Base-by-base conservation (phyloP, 2,888 invertebrate species). In the Hemithea aestivaria region DNA sequence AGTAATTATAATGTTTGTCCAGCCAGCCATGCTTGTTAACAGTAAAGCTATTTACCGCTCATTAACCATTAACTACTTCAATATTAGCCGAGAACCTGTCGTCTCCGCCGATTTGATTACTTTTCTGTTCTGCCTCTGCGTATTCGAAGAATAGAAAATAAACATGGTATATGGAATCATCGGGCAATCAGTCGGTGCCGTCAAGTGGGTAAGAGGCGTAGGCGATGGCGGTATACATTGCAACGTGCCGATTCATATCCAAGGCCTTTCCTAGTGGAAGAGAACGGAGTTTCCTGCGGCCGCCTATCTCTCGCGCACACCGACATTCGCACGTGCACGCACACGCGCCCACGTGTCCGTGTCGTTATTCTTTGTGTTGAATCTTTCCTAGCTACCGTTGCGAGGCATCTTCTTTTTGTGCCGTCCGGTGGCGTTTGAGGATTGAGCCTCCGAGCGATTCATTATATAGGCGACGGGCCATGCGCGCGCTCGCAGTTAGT, bases 231-330 rank as follows among this genome's bases (percentile, higher is more conserved):
- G 81, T 83, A 82, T 73, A 79, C 83, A 81, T 83, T 84, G 84
- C 85, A 84, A 82, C 82, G 82, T 82, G 82, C 81, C 81, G 81
- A 82, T 83, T 84, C 79, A 73, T 75, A 81, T 74, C 87, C 87
- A 87, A 88, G 87, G 87, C 84, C 87, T 87, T 88, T 88, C 87
- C 87, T 87, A 79, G 84, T 87, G 87, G 85, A 88, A 87, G 87
- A 88, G 87, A 88, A 87, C 84, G 87, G 87, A 78, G 87, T 87
- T 87, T 88, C 87, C 87, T 87, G 87, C 84, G 85, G 66, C 80
- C 79, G 79, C 83, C 84, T 84, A 81, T 85, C 84, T 83, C 82
- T 77, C 70, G 76, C 72, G 73, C 83, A 81, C 83, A 77, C 77
- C 65, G 64, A 76, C 80, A 74, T 56, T 62, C 63, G 70, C 81